Evolutionary conservation across 2,888 invertebrate genomes (phyloP), one percentile per base, ranked within the genome.

Genomic region (Agrypnus murinus): DNA sequence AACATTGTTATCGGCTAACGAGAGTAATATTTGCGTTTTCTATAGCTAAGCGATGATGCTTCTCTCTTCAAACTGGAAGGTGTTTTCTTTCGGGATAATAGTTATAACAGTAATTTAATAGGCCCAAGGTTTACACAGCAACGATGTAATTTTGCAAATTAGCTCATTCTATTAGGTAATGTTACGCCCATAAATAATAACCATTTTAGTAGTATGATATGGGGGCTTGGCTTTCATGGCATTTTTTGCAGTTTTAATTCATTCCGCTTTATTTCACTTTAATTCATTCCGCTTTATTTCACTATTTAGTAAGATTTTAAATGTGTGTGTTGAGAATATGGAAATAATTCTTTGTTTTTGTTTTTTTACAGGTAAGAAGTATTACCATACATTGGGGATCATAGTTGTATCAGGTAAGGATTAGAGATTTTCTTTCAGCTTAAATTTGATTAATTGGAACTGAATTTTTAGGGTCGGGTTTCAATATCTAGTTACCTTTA

Each of bases 1-100:
- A 62, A 62, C 62, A 62, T 62, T 62, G 46, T 62, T 62, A 62
- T 62, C 62, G 48, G 36, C 62, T 48, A 62, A 46, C 46, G 48
- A 62, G 45, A 48, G 25, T 62, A 62, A 50, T 62, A 62, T 62
- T 50, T 59, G 15, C 59, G 9, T 32, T 59, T 40, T 12, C 59
- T 31, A 45, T 25, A 25, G 12, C 53, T 12, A 40, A 58, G 12
- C 38, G n/a, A 58, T n/a, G n/a, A n/a, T 58, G 31, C 31, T 50
- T 31, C 50, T 55, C 36, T n/a, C n/a, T n/a, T n/a, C n/a, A 17
- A 36, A 36, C 36, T 55, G 55, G n/a, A 38, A 55, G 55, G 55
- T 55, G 55, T 55, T 55, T 55, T 32, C 55, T 55, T 55, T 32
- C n/a, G 19, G 31, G 34, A 14, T 36, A 17, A 6, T 55, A 36